A percentile compares a stretch with the other conserved stretches of the same genome.
These are phyloP conservation scores for Mercenaria mercenaria DNA, from an alignment of 1,140 invertebrate genomes.

Conservation along the genomic window DNA sequence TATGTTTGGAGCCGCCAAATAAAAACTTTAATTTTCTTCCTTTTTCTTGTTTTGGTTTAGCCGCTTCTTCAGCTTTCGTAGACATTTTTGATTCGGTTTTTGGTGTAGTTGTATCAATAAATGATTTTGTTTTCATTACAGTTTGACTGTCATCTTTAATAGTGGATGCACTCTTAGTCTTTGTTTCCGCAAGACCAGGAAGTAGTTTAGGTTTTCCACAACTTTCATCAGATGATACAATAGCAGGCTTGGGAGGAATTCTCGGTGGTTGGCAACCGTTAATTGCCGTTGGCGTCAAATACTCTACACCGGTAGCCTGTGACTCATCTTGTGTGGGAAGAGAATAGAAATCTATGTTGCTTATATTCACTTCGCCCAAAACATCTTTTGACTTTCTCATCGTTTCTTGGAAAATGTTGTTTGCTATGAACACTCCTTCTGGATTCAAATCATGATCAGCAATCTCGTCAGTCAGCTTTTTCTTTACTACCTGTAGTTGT, in stretches of 20 bases:
- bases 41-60: too few relatives aligned
- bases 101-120: neutral
- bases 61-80: too few relatives aligned
- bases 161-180: too few relatives aligned
- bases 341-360: neutral
- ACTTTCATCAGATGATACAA: too few relatives aligned
- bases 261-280: neutral
- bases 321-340: too few relatives aligned
- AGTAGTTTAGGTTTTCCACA: too few relatives aligned
- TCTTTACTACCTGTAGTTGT: neutral
- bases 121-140: too few relatives aligned
- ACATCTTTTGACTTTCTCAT: neutral
- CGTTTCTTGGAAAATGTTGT: neutral
- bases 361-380: neutral
- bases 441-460: neutral
- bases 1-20: too few relatives aligned
- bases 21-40: too few relatives aligned
- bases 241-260: neutral
- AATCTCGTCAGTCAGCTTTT: neutral
- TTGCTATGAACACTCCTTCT: neutral
- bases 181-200: too few relatives aligned
- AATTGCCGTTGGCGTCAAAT: neutral
- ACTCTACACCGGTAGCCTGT: neutral
- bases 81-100: too few relatives aligned
- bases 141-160: too few relatives aligned